Evolutionary conservation across 2,113 vertebrate genomes (phyloP).

Genomic region (Stictonetta naevosa): DNA sequence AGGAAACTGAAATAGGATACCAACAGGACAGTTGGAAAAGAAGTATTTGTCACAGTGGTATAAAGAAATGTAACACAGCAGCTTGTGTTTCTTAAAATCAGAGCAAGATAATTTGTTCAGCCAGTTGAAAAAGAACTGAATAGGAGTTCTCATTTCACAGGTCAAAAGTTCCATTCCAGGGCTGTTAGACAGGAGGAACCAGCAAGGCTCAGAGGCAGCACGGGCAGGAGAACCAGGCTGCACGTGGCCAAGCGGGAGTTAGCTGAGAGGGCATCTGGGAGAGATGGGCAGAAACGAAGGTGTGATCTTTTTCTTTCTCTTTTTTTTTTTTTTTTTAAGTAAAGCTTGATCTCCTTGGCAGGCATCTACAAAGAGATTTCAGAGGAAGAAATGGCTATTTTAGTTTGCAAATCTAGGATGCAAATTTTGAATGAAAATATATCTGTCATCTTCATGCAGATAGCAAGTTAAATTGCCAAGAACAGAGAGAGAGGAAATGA

Average conservation of each 20-base stretch:
- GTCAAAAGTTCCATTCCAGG: not conserved
- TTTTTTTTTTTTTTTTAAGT: too few relatives aligned
- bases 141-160: not conserved
- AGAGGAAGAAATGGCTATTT: not conserved
- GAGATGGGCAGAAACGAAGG: not conserved
- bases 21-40: not conserved
- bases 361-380: not conserved
- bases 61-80: not conserved
- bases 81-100: not conserved
- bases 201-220: accelerated
- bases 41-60: not conserved
- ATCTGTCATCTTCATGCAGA: accelerated
- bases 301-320: too few relatives aligned
- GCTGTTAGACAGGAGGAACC: not conserved
- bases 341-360: accelerated
- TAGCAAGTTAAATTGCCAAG: accelerated
- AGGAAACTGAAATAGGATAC: not conserved
- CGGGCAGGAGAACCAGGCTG: not conserved
- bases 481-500: not conserved
- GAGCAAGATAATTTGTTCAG: not conserved
- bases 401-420: not conserved
- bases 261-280: not conserved
- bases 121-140: not conserved
- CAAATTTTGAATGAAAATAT: not conserved
- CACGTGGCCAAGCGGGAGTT: accelerated